phyloP scores from a whole-genome alignment of 2,113 vertebrate genomes.

The Falcunculus frontatus region DNA sequence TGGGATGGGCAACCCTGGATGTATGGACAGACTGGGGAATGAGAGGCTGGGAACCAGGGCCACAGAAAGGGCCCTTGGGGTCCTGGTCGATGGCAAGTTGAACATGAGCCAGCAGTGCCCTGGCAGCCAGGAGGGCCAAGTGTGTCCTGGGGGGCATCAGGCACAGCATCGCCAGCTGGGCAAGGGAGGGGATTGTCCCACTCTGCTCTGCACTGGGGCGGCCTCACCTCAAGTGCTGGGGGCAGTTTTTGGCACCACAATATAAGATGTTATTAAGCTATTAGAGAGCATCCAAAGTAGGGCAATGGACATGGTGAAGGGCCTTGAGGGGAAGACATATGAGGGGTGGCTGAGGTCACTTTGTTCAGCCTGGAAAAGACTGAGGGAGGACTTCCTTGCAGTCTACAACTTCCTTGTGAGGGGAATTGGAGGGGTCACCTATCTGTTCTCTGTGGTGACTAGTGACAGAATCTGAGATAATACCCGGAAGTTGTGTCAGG shows the following conservation, averaged over 20 bases:
- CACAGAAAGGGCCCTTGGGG: accelerated
- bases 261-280: neutral
- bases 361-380: neutral
- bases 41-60: neutral
- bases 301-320: neutral
- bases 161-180: accelerated
- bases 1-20: neutral
- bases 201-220: accelerated
- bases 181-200: neutral
- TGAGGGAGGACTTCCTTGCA: neutral
- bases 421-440: neutral
- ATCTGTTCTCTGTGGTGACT: neutral
- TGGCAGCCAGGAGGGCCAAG: neutral
- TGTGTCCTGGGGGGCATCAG: accelerated
- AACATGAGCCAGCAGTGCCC: neutral
- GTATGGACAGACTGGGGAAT: neutral
- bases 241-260: accelerated
- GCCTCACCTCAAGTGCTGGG: neutral
- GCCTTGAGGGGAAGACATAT: accelerated
- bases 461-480: neutral
- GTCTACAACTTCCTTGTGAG: neutral
- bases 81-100: accelerated
- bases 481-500: neutral
- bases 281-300: neutral
- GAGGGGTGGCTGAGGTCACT: neutral